phyloP scores from a whole-genome alignment of 1,140 invertebrate species.

The Phymorhynchus buccinoides region DNA sequence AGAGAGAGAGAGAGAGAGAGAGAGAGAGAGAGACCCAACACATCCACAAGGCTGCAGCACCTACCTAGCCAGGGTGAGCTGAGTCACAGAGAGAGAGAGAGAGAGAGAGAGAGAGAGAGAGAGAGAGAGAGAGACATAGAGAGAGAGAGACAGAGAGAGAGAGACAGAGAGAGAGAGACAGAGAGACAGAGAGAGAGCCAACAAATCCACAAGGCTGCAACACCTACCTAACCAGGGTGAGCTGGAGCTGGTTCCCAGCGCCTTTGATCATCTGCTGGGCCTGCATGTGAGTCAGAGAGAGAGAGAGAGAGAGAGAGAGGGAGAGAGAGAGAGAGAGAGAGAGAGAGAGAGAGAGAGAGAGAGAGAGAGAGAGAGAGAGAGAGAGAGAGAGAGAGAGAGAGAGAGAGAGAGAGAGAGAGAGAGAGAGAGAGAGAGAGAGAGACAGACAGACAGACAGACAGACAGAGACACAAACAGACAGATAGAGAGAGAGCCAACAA shows the following conservation, averaged over 20 bases:
- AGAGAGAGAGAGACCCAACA: background rate
- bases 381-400: background rate
- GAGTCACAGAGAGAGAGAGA: no score
- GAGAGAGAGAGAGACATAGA: no score
- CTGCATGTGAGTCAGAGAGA: conserved; percentile 49
- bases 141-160: conserved; percentile 1
- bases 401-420: no score
- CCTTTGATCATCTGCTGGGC: conserved; percentile 61
- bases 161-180: background rate
- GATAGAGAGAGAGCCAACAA: background rate
- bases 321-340: no score
- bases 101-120: no score
- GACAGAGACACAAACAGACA: background rate
- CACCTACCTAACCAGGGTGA: conserved; percentile 56
- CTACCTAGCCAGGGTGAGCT: conserved; percentile 58
- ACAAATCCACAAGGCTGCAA: no score
- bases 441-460: background rate
- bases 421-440: background rate
- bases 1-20: background rate
- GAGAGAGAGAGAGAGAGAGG: no score
- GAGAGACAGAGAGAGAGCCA: background rate
- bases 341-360: background rate
- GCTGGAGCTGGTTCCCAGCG: conserved; percentile 55
- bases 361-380: background rate
- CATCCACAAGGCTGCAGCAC: background rate